Conservation (phyloP, 1,140 invertebrate species). For the Trichonephila clavipes region DNA sequence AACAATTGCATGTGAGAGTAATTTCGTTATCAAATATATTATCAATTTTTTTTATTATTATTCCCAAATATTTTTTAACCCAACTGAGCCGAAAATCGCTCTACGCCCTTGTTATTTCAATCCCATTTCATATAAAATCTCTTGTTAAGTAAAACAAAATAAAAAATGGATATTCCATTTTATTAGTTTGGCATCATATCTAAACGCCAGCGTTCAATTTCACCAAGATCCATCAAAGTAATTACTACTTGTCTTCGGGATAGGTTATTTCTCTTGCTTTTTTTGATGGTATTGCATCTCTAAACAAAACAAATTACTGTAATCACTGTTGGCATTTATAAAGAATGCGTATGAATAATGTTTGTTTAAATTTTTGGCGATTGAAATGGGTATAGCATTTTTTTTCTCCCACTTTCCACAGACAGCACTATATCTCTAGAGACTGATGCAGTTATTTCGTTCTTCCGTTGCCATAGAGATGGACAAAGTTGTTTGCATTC, state of each 20-base stretch:
- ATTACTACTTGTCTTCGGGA: not conserved
- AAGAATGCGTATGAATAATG: conserved; percentile 15
- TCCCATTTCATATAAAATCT: not conserved
- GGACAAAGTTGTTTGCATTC: conserved; percentile 75
- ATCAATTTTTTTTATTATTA: no score
- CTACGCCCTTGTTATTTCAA: not conserved
- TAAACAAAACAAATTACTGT: conserved; percentile 40
- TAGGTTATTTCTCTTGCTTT: not conserved
- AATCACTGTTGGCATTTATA: not conserved
- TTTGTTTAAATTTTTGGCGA: conserved; percentile 43
- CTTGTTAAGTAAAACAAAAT: not conserved
- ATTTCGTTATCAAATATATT: no score
- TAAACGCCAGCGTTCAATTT: conserved; percentile 43
- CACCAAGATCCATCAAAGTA: conserved; percentile 38
- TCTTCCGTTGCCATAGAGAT: conserved; percentile 72
- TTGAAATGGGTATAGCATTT: not conserved
- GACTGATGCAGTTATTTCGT: conserved; percentile 71
- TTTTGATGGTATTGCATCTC: conserved; percentile 34
- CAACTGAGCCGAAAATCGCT: not conserved
- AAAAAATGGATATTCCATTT: not conserved
- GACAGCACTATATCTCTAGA: conserved; percentile 21
- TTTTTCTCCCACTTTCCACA: not conserved
- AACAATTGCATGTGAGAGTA: no score
- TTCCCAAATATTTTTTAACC: not conserved
- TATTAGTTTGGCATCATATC: not conserved